These are phyloP conservation scores for Stenopsyche tienmushanensis DNA, from an alignment of 1,140 invertebrate species.

Conservation along the genomic window DNA sequence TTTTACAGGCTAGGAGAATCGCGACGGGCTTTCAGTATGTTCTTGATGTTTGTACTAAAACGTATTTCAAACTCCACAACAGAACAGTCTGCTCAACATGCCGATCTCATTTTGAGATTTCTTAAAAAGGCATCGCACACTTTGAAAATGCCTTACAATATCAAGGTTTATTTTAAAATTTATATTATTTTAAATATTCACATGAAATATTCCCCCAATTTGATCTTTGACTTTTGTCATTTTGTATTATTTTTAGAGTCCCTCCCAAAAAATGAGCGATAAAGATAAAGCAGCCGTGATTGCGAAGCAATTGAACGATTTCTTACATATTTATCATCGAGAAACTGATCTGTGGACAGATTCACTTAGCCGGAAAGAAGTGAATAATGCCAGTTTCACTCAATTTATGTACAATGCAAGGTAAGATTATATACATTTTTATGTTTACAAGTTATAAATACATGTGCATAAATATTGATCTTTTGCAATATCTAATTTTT, in stretches of 20 bases:
- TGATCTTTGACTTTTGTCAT: too few species aligned
- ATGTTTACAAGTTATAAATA: background rate
- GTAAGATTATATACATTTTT: constrained; percentile 39
- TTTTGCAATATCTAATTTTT: too few species aligned
- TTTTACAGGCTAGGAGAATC: constrained; percentile 61
- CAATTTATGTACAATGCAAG: constrained; percentile 54
- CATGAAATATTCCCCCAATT: too few species aligned
- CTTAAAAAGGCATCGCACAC: constrained; percentile 76
- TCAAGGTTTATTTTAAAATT: constrained; percentile 44
- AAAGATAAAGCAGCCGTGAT: constrained; percentile 85
- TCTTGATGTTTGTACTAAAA: constrained; percentile 76
- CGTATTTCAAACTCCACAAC: constrained; percentile 63
- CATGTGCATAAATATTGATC: too few species aligned
- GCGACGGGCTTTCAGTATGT: constrained; percentile 80
- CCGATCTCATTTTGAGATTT: constrained; percentile 79
- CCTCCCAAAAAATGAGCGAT: constrained; percentile 73
- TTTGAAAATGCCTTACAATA: constrained; percentile 70
- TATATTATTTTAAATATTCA: background rate
- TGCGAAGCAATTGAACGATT: constrained; percentile 90
- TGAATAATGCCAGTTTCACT: constrained; percentile 52
- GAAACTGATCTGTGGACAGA: constrained; percentile 78
- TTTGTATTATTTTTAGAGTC: constrained; percentile 63
- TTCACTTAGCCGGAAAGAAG: constrained; percentile 59
- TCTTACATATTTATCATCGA: constrained; percentile 84
- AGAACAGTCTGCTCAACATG: constrained; percentile 58